These are phyloP conservation scores for Tetraneura akinire DNA, from an alignment of 1,140 invertebrate species.

Conservation along the genomic window DNA sequence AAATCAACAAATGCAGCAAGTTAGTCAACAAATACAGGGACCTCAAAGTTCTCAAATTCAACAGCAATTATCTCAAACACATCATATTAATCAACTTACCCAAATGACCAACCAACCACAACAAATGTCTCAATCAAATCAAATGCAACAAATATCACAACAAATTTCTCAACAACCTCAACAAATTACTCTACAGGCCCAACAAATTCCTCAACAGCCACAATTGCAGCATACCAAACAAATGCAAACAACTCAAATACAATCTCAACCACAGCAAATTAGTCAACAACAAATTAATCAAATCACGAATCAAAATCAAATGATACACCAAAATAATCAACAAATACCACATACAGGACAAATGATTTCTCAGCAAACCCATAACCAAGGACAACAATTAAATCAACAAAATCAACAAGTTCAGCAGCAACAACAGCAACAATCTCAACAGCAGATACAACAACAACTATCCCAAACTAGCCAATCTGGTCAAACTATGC, in stretches of 20 bases:
- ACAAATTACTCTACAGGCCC: conserved; percentile 37
- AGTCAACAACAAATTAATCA: conserved; percentile 43
- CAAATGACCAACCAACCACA: conserved; percentile 51
- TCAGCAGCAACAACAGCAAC: conserved; percentile 53
- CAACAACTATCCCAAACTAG: conserved; percentile 42
- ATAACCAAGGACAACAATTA: conserved; percentile 58
- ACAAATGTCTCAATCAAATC: conserved; percentile 52
- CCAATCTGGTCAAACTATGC: conserved; percentile 27
- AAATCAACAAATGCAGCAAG: conserved; percentile 52
- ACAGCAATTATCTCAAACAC: conserved; percentile 52
- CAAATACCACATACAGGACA: conserved; percentile 61
- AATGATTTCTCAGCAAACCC: conserved; percentile 61
- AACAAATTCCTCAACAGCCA: conserved; percentile 46
- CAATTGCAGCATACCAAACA: conserved; percentile 56
- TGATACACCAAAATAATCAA: conserved; percentile 57
- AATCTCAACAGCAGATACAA: conserved; percentile 57
- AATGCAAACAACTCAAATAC: conserved; percentile 52
- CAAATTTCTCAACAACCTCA: conserved; percentile 52
- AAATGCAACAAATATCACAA: conserved; percentile 53
- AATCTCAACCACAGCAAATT: conserved; percentile 53
- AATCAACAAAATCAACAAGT: conserved; percentile 61
- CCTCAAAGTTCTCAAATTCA: conserved; percentile 55
- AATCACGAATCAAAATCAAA: conserved; percentile 52
- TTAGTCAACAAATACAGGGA: conserved; percentile 50
- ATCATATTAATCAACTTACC: conserved; percentile 53